Evolutionary conservation across 1,140 invertebrate genomes (phyloP), one percentile per base, ranked within the genome.

Genomic region (Phortica variegata): DNA sequence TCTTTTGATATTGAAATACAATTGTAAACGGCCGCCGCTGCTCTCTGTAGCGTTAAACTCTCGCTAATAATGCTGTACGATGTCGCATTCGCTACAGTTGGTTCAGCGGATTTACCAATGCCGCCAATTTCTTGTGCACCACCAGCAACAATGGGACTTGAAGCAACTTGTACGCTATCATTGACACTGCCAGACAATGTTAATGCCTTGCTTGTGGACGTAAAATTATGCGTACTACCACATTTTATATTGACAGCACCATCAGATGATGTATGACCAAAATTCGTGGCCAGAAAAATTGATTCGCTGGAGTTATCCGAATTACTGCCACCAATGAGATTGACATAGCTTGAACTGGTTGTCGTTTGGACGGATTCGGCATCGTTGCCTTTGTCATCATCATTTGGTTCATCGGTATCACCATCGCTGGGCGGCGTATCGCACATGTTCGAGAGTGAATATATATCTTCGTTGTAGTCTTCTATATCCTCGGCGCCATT

Each of bases 401-500:
- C n/a, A n/a, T n/a, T n/a, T n/a, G n/a, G n/a, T n/a, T n/a, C 23
- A 17, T 15, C 17, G 40, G 43, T 23, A 26, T 13, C 21, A 32
- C 66, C 65, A 26, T 57, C 53, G 1, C 61, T 59, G 19, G 65
- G 55, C n/a, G 46, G 20, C 16, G 60, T 52, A 46, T 73, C 70
- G 26, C 63, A 65, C 45, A 71, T 66, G 9, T 68, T 63, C 23
- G 63, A 59, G 0, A 66, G 42, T 16, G 71, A 69, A 18, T 36
- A 39, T 5, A 37, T 43, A 23, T 74, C 71, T 17, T 75, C 71
- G 32, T 70, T 72, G 47, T 73, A 71, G 36, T 74, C 71, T 10
- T 73, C 72, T 21, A 63, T 75, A 18, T 73, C 63, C 49, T 75
- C 72, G 18, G 62, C 61, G 36, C 72, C 72, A 47, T 75, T 73